These are phyloP conservation scores for Fratercula arctica DNA, from an alignment of 2,797 vertebrate species.

Conservation along the genomic window DNA sequence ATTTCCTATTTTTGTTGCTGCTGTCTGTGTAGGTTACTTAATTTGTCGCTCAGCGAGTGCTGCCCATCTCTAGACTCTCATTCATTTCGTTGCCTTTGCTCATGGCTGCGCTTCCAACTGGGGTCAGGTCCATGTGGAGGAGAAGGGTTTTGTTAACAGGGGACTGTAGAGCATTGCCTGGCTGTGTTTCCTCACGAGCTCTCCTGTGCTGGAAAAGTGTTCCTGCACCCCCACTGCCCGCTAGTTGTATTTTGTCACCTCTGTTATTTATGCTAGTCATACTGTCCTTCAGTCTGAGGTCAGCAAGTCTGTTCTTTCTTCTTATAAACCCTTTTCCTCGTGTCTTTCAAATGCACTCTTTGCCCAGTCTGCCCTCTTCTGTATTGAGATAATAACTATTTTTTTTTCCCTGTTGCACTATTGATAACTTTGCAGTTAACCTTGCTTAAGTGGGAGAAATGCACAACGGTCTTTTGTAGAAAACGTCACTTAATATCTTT, in stretches of 20 bases:
- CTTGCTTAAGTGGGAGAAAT: background rate
- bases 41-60: background rate
- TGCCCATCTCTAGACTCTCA: background rate
- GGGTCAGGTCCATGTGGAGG: background rate
- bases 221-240: rapidly evolving
- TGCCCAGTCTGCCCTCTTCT: background rate
- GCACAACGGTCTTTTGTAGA: background rate
- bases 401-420: background rate
- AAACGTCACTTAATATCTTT: background rate
- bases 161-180: rapidly evolving
- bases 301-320: background rate
- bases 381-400: background rate
- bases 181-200: rapidly evolving
- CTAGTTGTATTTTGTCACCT: rapidly evolving
- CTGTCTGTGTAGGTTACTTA: background rate
- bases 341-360: rapidly evolving
- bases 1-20: background rate
- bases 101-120: rapidly evolving
- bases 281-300: background rate
- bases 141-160: background rate
- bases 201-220: background rate
- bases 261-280: background rate
- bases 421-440: background rate
- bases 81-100: background rate
- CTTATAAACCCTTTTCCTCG: background rate